Conservation (phyloP, 2,797 vertebrate species). For the Mormyrus hasselquistii region DNA sequence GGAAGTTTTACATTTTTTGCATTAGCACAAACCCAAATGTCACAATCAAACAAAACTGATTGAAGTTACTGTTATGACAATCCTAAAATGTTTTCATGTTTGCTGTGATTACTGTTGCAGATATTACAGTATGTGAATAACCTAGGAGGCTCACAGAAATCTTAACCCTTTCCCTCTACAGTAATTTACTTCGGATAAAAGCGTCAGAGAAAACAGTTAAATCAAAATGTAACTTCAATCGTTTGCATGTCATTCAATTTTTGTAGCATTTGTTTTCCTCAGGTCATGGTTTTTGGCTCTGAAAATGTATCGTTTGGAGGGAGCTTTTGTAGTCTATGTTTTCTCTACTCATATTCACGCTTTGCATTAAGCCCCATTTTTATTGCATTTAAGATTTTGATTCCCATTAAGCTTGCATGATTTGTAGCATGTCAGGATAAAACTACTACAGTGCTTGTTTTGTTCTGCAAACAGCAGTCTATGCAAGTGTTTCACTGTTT, state of each 20-base stretch:
- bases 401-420: not conserved
- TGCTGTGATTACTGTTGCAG: not conserved
- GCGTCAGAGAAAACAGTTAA: not conserved
- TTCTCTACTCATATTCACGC: not conserved
- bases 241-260: not conserved
- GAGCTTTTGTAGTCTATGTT: not conserved
- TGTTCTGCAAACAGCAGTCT: not conserved
- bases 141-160: not conserved
- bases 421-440: not conserved
- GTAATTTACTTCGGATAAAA: not conserved
- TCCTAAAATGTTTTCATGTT: not conserved
- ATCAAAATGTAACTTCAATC: not conserved
- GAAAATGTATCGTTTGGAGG: not conserved
- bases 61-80: not conserved
- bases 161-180: not conserved
- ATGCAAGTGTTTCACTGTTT: slow-evolving; percentile 29
- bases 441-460: not conserved
- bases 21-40: not conserved
- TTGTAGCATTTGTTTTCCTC: not conserved
- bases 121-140: not conserved
- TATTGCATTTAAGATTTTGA: not conserved
- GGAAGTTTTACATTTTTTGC: not conserved
- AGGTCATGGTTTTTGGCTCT: not conserved
- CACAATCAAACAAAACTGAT: not conserved
- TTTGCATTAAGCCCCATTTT: not conserved